Conservation (phyloP, 2,888 invertebrate genomes). For the Saturnia pavonia region DNA sequence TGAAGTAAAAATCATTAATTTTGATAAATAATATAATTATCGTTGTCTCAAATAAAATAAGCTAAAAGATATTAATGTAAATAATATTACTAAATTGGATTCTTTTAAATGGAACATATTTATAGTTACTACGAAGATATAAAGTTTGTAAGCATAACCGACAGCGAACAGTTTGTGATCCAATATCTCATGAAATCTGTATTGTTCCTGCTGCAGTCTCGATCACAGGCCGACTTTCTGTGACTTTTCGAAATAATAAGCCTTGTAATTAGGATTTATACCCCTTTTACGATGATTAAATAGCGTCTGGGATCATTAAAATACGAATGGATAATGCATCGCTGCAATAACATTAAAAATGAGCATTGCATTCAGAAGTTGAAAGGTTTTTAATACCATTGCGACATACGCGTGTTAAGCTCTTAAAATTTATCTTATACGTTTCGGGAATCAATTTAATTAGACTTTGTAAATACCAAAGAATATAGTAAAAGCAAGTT, state of each 20-base stretch:
- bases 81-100: background rate
- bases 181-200: conserved; percentile 53
- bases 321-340: conserved; percentile 48
- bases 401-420: conserved; percentile 1
- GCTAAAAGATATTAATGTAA: background rate
- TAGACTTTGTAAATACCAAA: conserved; percentile 31
- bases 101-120: background rate
- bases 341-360: conserved; percentile 51
- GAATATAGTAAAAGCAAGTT: conserved; percentile 42
- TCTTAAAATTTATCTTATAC: background rate
- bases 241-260: conserved; percentile 72
- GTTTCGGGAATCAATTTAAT: conserved; percentile 20
- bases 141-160: conserved; percentile 28
- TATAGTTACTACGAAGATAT: background rate
- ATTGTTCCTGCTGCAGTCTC: conserved; percentile 62
- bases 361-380: conserved; percentile 41
- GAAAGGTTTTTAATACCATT: conserved; percentile 10
- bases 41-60: no score
- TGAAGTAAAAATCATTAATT: no score
- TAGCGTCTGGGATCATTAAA: conserved; percentile 57
- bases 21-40: no score
- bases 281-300: conserved; percentile 72
- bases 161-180: conserved; percentile 31
- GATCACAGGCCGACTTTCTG: conserved; percentile 52
- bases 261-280: conserved; percentile 76